Evolutionary conservation across 2,797 vertebrate genomes (phyloP).

Genomic region (Kryptopterus vitreolus): DNA sequence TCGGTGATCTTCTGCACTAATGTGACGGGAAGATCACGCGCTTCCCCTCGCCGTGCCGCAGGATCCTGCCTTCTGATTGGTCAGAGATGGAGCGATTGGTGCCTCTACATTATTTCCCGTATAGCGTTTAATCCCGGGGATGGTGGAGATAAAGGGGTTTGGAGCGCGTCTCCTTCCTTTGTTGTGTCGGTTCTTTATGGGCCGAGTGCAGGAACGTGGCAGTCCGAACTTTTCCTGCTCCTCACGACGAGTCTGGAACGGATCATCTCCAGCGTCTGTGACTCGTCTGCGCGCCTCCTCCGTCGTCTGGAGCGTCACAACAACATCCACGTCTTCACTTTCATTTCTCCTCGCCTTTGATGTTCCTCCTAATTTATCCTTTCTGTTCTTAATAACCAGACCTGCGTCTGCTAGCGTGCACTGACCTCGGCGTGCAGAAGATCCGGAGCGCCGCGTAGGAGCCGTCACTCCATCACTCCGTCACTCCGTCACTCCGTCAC

Average conservation of each 20-base stretch:
- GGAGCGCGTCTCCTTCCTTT: background rate
- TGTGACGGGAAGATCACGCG: no score
- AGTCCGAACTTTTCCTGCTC: slow-evolving; percentile 14
- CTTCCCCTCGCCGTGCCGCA: no score
- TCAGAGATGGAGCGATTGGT: background rate
- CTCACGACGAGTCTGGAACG: slow-evolving; percentile 14
- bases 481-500: no score
- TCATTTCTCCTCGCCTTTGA: slow-evolving; percentile 10
- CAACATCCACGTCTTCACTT: background rate
- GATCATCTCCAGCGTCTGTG: slow-evolving; percentile 48
- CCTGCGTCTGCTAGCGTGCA: background rate
- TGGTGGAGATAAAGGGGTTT: slow-evolving; percentile 10
- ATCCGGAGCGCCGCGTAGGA: no score
- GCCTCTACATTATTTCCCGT: no score
- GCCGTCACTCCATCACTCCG: no score
- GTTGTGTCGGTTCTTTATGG: slow-evolving; percentile 41
- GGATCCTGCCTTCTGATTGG: background rate
- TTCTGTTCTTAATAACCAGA: background rate
- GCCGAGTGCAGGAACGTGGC: slow-evolving; percentile 55
- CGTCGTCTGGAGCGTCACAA: slow-evolving; percentile 25
- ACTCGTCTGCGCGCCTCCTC: slow-evolving; percentile 38
- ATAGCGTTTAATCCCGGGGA: slow-evolving; percentile 25
- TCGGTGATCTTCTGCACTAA: no score
- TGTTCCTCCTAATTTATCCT: slow-evolving; percentile 37
- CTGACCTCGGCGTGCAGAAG: slow-evolving; percentile 6